Evolutionary conservation across 2,113 vertebrate species (phyloP), one percentile per base, ranked within the genome.

Genomic region (Neopipo cinnamomea): DNA sequence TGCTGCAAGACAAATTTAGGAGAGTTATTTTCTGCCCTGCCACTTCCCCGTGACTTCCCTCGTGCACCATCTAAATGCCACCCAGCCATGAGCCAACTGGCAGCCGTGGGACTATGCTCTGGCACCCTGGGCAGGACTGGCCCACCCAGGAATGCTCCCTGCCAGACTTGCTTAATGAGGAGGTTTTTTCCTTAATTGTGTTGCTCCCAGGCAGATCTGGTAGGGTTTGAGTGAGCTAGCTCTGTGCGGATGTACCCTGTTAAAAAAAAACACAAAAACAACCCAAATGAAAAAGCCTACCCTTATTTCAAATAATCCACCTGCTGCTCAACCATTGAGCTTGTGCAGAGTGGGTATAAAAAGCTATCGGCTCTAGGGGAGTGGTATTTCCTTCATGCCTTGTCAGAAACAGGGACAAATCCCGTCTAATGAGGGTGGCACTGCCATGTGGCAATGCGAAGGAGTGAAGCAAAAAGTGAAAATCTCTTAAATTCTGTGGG

Each of bases 1-100:
- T 72, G 21, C 87, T 85, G 35, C 63, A 70, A 14, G 89, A 91
- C 4, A 1, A 66, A 95, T 58, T 53, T 80, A 92, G 96, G 82
- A 72, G 33, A 91, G 96, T 94, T 97, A 94, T 93, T 96, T 96
- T 96, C 93, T 97, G 90, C 95, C 80, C 42, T 50, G 53, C 93
- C 91, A n/a, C 94, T 93, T 93, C 91, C 70, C 78, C 1, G 2
- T 97, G 96, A 50, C 95, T 95, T 93, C 70, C 86, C 66, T 58
- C 1, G 0, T 96, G 95, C 86, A 83, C 86, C 73, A 37, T 77
- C 72, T 50, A 39, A 83, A 88, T 84, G 55, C 59, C 80, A 77
- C 63, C 53, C 83, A 84, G 75, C 59, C 75, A 2, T 1, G 41
- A 88, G 85, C 94, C 94, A 93, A 18, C 86, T 89, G 93, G 95